These are phyloP conservation scores for Poeciliopsis turrubarensis DNA, from an alignment of 2,113 vertebrate species.

Conservation along the genomic window DNA sequence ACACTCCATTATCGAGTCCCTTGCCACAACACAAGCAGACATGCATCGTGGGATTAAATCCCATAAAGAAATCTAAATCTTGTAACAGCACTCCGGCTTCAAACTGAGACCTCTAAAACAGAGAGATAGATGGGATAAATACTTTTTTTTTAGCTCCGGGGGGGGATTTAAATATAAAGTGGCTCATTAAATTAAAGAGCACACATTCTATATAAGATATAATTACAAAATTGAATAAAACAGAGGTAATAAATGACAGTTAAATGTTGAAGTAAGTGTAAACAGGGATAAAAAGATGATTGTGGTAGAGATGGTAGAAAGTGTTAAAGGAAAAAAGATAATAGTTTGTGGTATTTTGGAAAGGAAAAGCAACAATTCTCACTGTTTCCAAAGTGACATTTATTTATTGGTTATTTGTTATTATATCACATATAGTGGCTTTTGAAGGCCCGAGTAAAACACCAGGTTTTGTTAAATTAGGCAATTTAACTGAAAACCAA, in stretches of 20 bases:
- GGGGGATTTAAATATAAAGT: background rate
- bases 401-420: background rate
- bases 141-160: background rate
- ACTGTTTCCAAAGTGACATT: background rate
- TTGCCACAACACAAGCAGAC: background rate
- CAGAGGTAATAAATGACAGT: background rate
- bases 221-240: background rate
- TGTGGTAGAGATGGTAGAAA: too few relatives aligned
- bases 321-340: background rate
- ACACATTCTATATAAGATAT: background rate
- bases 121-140: background rate
- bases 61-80: constrained; percentile 26
- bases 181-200: background rate
- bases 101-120: constrained; percentile 10
- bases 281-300: background rate
- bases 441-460: background rate
- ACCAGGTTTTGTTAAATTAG: background rate
- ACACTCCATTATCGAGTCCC: constrained; percentile 16
- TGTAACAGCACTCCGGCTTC: constrained; percentile 30
- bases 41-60: constrained; percentile 24
- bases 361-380: background rate
- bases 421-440: background rate
- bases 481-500: background rate
- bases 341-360: too few relatives aligned
- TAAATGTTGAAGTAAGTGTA: background rate